Conservation (phyloP, 2,797 vertebrate genomes). For the Brachyrhaphis roseni region DNA sequence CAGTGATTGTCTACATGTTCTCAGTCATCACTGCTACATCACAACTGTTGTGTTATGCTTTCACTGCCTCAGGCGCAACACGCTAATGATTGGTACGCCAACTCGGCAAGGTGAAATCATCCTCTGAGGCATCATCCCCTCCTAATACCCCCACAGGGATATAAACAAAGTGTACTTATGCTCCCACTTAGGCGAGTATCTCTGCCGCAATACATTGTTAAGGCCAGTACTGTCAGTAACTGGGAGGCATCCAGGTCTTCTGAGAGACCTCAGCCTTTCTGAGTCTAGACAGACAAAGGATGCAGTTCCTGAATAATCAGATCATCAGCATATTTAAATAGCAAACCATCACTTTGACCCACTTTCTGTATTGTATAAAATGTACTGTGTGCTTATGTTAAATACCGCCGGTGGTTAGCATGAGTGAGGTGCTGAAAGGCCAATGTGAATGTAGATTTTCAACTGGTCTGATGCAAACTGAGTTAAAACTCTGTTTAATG, state of each 20-base stretch:
- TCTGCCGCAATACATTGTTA: constrained; percentile 20
- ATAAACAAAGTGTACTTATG: constrained; percentile 45
- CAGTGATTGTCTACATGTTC: background rate
- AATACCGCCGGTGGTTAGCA: constrained; percentile 14
- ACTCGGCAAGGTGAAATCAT: constrained; percentile 62
- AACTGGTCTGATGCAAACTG: constrained; percentile 13
- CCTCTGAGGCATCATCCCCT: constrained; percentile 55
- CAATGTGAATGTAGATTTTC: background rate
- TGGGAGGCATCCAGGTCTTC: constrained; percentile 67
- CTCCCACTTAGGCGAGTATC: constrained; percentile 15
- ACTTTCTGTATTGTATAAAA: constrained; percentile 34
- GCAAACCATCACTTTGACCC: constrained; percentile 53
- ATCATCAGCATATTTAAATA: constrained; percentile 70
- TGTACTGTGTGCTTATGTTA: constrained; percentile 1
- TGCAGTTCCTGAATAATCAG: constrained; percentile 64
- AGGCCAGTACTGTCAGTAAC: constrained; percentile 52
- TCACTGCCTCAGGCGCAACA: constrained; percentile 34
- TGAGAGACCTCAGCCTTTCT: constrained; percentile 60
- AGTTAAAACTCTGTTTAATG: constrained; percentile 38
- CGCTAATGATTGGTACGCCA: constrained; percentile 50
- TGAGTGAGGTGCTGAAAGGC: constrained; percentile 3
- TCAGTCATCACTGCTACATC: background rate
- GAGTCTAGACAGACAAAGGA: constrained; percentile 65
- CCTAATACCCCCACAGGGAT: constrained; percentile 52
- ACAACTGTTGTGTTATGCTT: background rate